phyloP scores from a whole-genome alignment of 2,113 vertebrate species.

The Chloebia gouldiae region DNA sequence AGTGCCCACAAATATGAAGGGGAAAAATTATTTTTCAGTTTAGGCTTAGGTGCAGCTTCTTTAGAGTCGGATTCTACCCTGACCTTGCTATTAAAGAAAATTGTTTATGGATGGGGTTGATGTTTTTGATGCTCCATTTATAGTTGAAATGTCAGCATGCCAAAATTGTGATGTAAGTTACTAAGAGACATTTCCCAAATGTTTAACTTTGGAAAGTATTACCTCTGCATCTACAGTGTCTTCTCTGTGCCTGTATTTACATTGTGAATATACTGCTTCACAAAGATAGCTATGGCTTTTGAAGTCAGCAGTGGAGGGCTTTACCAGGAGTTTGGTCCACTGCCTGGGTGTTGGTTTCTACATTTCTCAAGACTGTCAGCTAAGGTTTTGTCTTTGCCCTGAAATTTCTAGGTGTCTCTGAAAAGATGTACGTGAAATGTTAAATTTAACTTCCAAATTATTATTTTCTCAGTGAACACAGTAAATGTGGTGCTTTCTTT shows the following conservation, averaged over 20 bases:
- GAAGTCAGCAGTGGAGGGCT: not conserved
- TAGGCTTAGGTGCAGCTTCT: not conserved
- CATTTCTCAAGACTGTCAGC: not conserved
- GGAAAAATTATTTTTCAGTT: not conserved
- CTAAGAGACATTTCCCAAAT: not conserved
- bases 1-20: not conserved
- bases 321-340: not conserved
- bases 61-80: not conserved
- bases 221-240: not conserved
- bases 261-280: not conserved
- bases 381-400: not conserved
- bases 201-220: constrained; percentile 39
- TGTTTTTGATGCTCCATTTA: constrained; percentile 11
- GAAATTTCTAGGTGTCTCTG: not conserved
- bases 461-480: not conserved
- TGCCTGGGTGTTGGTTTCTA: not conserved
- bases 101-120: not conserved
- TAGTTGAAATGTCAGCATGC: not conserved
- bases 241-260: constrained; percentile 2
- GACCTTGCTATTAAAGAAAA: not conserved
- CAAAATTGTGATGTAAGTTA: constrained; percentile 3
- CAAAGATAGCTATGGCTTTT: not conserved
- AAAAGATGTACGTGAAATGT: not conserved
- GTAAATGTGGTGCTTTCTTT: not conserved
- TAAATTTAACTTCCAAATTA: not conserved